Base-by-base conservation (phyloP, 1,140 invertebrate genomes). In the Euwallacea similis region DNA sequence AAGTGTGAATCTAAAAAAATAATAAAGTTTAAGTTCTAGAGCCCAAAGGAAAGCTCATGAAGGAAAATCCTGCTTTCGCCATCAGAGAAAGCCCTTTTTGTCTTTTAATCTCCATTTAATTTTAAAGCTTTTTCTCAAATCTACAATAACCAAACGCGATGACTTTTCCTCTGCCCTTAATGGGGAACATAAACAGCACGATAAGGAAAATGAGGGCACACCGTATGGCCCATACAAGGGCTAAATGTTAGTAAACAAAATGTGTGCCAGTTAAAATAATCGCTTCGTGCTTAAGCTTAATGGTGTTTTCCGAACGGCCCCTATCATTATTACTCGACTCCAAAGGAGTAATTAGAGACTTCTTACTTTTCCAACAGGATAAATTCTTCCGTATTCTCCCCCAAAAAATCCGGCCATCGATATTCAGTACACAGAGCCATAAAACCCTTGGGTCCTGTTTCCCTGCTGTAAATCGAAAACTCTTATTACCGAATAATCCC, bases 401-500 rank as follows among this genome's bases (percentile, higher is more conserved):
- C 9, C 46, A 6, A 50, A 50, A 56, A 4, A 9, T 56, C 16
- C 54, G n/a, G 13, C 9, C 46, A 41, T 53, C 53, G 11, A 55
- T 66, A 58, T 46, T 58, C 53, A 58, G 58, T 46, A 43, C 47
- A 66, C 59, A 11, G 33, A 6, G 42, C 59, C 11, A 43, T 61
- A 61, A 61, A 61, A 61, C 41, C 42, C 59, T 43, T 41, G 59
- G n/a, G 16, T 10, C 7, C 8, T 10, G 21, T 16, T 21, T 7
- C n/a, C 55, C 9, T 58, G 7, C 59, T 43, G 33, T 10, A 50
- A 64, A 50, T 64, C 43, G 62, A 64, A 64, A 64, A 61, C 42
- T 41, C 59, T 61, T 61, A 61, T 61, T 61, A 61, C 59, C 11
- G 13, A 64, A 64, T 64, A 53, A 64, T 64, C 41, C 50, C 62